phyloP scores from a whole-genome alignment of 92 coral and sea anemone species.

The Paramuricea clavata region DNA sequence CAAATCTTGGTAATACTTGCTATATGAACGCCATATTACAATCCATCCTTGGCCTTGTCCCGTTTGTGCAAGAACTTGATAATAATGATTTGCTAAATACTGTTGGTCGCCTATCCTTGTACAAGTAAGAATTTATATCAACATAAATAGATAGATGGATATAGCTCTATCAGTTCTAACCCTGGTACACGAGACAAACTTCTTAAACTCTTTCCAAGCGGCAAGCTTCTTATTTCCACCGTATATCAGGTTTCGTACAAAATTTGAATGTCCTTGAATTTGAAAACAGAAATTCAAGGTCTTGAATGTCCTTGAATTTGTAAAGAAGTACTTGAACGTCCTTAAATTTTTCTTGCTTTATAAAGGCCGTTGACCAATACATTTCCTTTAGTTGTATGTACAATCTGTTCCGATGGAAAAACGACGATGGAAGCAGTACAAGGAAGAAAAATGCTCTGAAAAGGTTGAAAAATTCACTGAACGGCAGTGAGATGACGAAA shows the following conservation, averaged over 20 bases:
- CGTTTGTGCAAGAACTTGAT: constrained; percentile 89
- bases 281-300: no score
- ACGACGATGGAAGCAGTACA: constrained; percentile 62
- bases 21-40: constrained; percentile 98
- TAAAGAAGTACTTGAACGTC: no score
- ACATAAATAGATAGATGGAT: no score
- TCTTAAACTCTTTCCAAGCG: no score
- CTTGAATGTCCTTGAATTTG: no score
- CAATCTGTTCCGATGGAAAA: constrained; percentile 78
- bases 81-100: constrained; percentile 69
- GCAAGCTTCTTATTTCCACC: no score
- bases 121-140: constrained; percentile 69
- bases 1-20: constrained; percentile 96
- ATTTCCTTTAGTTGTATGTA: constrained; percentile 77
- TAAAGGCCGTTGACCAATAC: no score
- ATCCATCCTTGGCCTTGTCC: constrained; percentile 82
- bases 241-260: no score
- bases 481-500: constrained; percentile 80
- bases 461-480: constrained; percentile 79
- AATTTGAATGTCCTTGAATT: no score
- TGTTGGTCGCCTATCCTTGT: constrained; percentile 72
- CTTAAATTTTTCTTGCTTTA: no score
- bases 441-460: constrained; percentile 70
- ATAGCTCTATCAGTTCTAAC: no score
- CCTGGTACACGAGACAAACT: no score